Evolutionary conservation across 2,113 vertebrate genomes (phyloP), one percentile per base, ranked within the genome.

Genomic region (Amphiprion ocellaris): DNA sequence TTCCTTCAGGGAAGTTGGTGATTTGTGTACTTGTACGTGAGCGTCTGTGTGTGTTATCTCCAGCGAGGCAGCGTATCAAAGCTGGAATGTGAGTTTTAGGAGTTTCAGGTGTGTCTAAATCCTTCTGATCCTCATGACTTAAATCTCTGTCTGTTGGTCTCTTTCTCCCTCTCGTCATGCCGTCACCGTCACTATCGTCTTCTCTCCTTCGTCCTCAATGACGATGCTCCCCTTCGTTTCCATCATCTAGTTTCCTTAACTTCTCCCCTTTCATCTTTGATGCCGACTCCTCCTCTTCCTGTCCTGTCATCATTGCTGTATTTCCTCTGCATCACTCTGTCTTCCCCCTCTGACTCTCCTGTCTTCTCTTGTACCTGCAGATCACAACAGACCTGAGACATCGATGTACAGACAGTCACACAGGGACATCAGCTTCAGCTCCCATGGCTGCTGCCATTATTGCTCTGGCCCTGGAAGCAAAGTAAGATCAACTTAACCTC

Each of bases 401-500:
- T 84, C 97, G 98, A 44, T 99, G 98, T 86, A 99, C 98, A 60
- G 98, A 99, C 95, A 99, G 97, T 93, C 98, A 99, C 91, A 99
- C 98, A 0, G 98, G 98, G 89, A 99, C 98, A 0, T 99, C 98
- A 0, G 98, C 98, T 84, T 99, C 98, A 0, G 98, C 98, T 79
- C 98, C 98, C 72, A 99, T 99, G 97, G 98, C 98, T 81, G 98
- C 98, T 39, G 98, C 97, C 82, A 99, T 99, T 92, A 97, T 99
- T 67, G 98, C 98, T 10, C 94, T 99, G 83, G 96, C 98, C 69
- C 94, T 99, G 92, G 98, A 99, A 94, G 98, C 98, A 90, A 99
- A 99, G 98, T 99, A 98, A 97, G 97, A 94, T 70, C 84, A 85
- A 82, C 68, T 87, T 89, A 81, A 87, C 82, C 46, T 83, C 76